phyloP scores from a whole-genome alignment of 2,113 vertebrate species.

The Cephalopterus ornatus region DNA sequence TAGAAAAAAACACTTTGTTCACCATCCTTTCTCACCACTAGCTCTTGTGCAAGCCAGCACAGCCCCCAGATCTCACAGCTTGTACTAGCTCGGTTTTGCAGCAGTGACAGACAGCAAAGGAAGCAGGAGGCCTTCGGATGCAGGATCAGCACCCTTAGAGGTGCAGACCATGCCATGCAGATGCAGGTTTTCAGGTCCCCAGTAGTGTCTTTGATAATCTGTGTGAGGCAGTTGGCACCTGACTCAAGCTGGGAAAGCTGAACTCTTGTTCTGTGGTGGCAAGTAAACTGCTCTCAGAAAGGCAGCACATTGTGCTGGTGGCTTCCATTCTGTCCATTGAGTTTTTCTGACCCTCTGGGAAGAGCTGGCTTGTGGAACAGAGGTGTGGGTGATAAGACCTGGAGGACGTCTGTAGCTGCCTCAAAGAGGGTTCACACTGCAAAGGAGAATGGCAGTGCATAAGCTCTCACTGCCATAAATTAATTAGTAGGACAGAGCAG shows the following conservation, averaged over 20 bases:
- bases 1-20: background rate
- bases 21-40: background rate
- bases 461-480: background rate
- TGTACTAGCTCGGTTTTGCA: background rate
- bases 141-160: background rate
- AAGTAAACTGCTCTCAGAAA: background rate
- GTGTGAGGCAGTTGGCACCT: fast-evolving
- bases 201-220: background rate
- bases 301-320: background rate
- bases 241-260: background rate
- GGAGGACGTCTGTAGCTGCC: background rate
- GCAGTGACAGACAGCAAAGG: background rate
- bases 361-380: background rate
- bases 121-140: background rate
- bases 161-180: background rate
- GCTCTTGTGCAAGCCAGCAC: fast-evolving
- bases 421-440: background rate
- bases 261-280: background rate
- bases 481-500: background rate
- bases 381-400: background rate
- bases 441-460: background rate
- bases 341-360: background rate
- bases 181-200: background rate
- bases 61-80: background rate
- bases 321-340: background rate